phyloP scores from a whole-genome alignment of 2,113 vertebrate species.

The Dunckerocampus dactyliophorus region DNA sequence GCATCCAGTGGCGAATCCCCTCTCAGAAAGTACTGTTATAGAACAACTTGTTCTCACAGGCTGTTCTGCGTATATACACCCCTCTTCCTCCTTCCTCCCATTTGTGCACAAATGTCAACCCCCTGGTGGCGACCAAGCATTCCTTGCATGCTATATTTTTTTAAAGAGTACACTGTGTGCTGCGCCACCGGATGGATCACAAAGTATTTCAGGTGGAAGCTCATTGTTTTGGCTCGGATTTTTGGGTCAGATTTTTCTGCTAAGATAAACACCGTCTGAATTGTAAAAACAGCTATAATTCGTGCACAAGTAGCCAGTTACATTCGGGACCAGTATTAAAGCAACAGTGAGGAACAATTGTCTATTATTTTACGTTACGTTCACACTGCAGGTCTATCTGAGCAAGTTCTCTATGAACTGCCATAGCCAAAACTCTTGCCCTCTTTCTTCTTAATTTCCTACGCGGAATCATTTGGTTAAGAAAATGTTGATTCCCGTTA shows the following conservation, averaged over 20 bases:
- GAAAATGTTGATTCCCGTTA: too few relatives aligned
- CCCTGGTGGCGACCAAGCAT: slow-evolving; percentile 35
- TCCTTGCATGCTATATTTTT: slow-evolving; percentile 18
- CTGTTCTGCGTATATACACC: slow-evolving; percentile 26
- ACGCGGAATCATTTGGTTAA: too few relatives aligned
- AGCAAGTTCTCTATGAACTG: too few relatives aligned
- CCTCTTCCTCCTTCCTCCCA: background rate
- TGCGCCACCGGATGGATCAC: slow-evolving; percentile 18
- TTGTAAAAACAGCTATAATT: background rate
- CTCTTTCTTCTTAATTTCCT: too few relatives aligned
- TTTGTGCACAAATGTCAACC: slow-evolving; percentile 39
- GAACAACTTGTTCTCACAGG: slow-evolving; percentile 63
- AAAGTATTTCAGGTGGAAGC: slow-evolving; percentile 1
- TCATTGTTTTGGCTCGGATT: slow-evolving; percentile 22
- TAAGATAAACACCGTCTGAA: slow-evolving; percentile 2
- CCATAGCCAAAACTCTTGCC: too few relatives aligned
- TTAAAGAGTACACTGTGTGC: slow-evolving; percentile 51
- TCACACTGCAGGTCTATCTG: too few relatives aligned
- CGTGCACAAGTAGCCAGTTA: background rate
- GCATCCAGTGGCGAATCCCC: slow-evolving; percentile 40
- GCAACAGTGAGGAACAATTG: background rate
- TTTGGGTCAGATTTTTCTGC: background rate
- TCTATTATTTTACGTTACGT: too few relatives aligned
- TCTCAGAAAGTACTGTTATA: slow-evolving; percentile 35
- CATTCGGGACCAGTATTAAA: background rate